These are phyloP conservation scores for Zaprionus ghesquierei DNA, from an alignment of 1,140 invertebrate species.

Conservation along the genomic window DNA sequence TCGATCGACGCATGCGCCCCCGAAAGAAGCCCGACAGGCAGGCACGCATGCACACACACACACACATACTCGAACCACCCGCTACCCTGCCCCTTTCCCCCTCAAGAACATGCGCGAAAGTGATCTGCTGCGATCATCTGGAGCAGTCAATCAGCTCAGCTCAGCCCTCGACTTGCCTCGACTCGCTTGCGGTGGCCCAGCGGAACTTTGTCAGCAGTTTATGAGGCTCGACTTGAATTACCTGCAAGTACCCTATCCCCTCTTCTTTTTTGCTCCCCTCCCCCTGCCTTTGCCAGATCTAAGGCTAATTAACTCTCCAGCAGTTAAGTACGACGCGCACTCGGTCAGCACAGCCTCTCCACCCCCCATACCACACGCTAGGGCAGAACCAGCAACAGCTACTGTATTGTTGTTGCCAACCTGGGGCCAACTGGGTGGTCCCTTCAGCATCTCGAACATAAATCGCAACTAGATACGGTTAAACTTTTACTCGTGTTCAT, in stretches of 20 bases:
- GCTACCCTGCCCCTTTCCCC: background rate
- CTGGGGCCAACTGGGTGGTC: conserved; percentile 31
- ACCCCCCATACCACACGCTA: background rate
- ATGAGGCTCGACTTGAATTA: conserved; percentile 70
- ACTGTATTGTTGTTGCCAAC: conserved; percentile 16
- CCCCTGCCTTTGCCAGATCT: background rate
- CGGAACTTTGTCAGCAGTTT: conserved; percentile 71
- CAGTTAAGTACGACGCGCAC: background rate
- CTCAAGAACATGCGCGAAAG: conserved; percentile 27
- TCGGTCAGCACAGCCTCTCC: background rate
- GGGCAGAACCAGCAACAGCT: conserved; percentile 3
- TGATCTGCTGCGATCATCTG: conserved; percentile 35
- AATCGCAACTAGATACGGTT: conserved; percentile 27
- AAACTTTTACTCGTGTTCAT: background rate
- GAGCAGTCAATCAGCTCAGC: conserved; percentile 43
- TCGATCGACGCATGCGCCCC: conserved; percentile 19
- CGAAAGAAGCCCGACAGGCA: conserved; percentile 59
- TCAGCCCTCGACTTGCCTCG: background rate
- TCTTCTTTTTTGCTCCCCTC: background rate
- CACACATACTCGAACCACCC: background rate
- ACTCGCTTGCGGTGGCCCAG: conserved; percentile 51
- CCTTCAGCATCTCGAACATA: conserved; percentile 29
- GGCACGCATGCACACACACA: conserved; percentile 14
- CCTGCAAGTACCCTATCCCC: conserved; percentile 13
- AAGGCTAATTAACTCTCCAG: conserved; percentile 32